Base-by-base conservation (phyloP, 2,113 vertebrate genomes). In the Aplodontia rufa region DNA sequence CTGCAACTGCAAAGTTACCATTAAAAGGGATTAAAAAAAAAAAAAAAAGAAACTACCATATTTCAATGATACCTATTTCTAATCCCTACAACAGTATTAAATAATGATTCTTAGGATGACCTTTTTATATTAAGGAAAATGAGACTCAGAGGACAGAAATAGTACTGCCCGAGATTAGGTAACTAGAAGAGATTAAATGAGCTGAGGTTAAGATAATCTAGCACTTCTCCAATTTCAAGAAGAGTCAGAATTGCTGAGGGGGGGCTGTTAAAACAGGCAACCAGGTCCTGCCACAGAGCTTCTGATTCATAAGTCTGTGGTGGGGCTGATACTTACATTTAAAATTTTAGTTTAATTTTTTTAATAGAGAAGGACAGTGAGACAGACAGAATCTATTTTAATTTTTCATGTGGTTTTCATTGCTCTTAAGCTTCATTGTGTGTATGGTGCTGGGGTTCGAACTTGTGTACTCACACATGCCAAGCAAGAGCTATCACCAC, bases 11-110 rank as follows among this genome's bases (percentile, higher is more conserved):
- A 89, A 79, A 94, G 74, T 72, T 74, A 76, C 5, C 22, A 60
- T 86, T 37, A 86, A 68, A 89, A 32, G 49, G 45, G 60, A 82
- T 12, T 60, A 26, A 26, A 60, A 69, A 16, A 51, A 58, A n/a
- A n/a, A n/a, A n/a, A n/a, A n/a, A n/a, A n/a, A n/a, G n/a, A 60
- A 55, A 53, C 42, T 82, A 19, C 26, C 5, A 22, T 95, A 64
- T 95, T 66, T 91, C 40, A 95, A 87, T 66, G 64, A 16, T 26
- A 90, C 3, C 58, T 76, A 64, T 85, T 93, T 93, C 28, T 81
- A 12, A 51, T 42, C 30, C 7, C 74, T n/a, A 75, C 60, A 85
- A 19, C 16, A 64, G 6, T 78, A 4, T 42, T 81, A 62, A 89
- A 12, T 68, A 89, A 12, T 68, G 26, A 14, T 69, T 88, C 37